A percentile compares a stretch with the other conserved stretches of the same genome.
Conservation (phyloP, 2,888 invertebrate species). For the Pristionchus japonicus region DNA sequence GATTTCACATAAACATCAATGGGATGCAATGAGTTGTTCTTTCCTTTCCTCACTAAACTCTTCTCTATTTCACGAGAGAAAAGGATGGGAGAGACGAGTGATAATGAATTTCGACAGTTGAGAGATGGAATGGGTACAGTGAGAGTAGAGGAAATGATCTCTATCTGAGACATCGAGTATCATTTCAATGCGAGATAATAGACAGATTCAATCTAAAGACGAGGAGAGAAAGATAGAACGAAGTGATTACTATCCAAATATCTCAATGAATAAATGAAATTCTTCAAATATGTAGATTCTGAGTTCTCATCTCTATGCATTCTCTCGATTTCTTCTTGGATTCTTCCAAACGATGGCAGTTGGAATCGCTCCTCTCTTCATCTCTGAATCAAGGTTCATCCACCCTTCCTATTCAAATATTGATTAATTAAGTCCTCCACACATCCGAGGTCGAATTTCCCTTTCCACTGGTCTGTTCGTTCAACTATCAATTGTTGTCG, state of each 20-base stretch:
- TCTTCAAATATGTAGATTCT: conserved; percentile 50
- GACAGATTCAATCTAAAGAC: neutral
- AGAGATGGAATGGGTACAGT: neutral
- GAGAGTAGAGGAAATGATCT: neutral
- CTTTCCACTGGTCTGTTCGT: conserved; percentile 64
- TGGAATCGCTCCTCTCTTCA: conserved; percentile 57
- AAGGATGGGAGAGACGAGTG: neutral
- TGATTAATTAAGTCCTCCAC: conserved; percentile 54
- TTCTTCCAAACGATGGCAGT: conserved; percentile 58
- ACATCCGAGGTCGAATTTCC: conserved; percentile 61
- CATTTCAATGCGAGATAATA: neutral
- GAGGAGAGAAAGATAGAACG: neutral
- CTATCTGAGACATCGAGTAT: neutral
- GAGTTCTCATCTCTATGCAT: conserved; percentile 56
- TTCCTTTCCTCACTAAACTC: neutral
- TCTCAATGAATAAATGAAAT: no score
- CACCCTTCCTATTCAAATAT: neutral
- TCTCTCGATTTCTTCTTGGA: conserved; percentile 63
- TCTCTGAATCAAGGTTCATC: conserved; percentile 59
- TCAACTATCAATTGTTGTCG: conserved; percentile 61
- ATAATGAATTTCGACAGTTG: neutral
- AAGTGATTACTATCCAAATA: neutral
- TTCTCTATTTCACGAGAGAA: neutral
- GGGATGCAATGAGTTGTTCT: neutral
- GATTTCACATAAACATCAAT: neutral